phyloP scores from a whole-genome alignment of 1,140 invertebrate species.

The Plectrocnemia conspersa region DNA sequence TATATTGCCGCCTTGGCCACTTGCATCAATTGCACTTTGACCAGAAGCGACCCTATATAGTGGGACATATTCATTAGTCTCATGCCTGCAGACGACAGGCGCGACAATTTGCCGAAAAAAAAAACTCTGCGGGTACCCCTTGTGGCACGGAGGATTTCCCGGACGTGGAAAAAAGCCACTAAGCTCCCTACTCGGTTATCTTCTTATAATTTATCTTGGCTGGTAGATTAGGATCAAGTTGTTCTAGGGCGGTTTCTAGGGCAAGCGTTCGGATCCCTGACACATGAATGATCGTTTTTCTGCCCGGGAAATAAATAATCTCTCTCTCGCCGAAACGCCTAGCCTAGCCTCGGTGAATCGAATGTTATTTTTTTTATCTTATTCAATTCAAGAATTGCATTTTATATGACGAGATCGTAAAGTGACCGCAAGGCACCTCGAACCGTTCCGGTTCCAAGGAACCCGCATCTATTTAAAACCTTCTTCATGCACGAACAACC shows the following conservation, averaged over 20 bases:
- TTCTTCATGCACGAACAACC: constrained; percentile 17
- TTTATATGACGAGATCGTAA: too few relatives aligned
- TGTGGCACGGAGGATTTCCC: constrained; percentile 9
- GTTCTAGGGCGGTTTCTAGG: constrained; percentile 26
- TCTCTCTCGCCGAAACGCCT: too few relatives aligned
- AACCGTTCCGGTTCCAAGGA: constrained; percentile 10
- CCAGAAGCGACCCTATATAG: too few relatives aligned
- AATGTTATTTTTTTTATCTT: too few relatives aligned
- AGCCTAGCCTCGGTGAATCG: too few relatives aligned
- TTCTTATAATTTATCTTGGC: constrained; percentile 31
- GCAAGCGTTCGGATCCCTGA: constrained; percentile 20
- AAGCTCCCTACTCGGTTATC: constrained; percentile 24
- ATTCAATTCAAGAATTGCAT: too few relatives aligned
- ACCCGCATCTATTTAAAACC: constrained; percentile 20
- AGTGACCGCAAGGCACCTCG: too few relatives aligned
- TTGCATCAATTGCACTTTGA: too few relatives aligned
- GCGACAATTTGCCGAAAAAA: constrained; percentile 30
- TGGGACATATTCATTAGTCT: constrained; percentile 26
- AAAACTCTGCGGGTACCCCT: constrained; percentile 11
- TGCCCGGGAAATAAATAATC: too few relatives aligned
- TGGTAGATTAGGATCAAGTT: constrained; percentile 27
- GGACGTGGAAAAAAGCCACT: constrained; percentile 23
- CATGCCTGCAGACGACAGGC: constrained; percentile 27
- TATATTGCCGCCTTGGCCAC: too few relatives aligned
- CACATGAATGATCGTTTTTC: constrained; percentile 24